Conservation (phyloP, 2,113 vertebrate species). For the Hippocampus guttulatus region DNA sequence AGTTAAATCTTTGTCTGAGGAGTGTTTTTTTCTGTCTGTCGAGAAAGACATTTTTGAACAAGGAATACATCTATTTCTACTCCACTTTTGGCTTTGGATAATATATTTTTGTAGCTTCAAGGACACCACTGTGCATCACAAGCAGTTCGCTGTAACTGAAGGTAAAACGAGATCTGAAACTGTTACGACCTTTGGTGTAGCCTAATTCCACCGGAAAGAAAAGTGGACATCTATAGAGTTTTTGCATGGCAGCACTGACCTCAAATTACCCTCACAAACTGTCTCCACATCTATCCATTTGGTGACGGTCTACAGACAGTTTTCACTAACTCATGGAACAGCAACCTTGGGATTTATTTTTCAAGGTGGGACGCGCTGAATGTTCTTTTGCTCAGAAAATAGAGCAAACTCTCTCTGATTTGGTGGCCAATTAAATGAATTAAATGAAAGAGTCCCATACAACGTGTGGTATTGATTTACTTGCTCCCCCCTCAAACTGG, state of each 20-base stretch:
- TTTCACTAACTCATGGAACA: conserved; percentile 73
- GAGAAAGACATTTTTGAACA: conserved; percentile 6
- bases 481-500: too few species aligned
- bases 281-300: conserved; percentile 8
- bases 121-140: neutral
- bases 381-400: conserved; percentile 74
- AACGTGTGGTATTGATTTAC: too few species aligned
- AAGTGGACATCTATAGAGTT: conserved; percentile 19
- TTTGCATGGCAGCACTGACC: conserved; percentile 30
- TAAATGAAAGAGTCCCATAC: too few species aligned
- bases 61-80: conserved; percentile 16
- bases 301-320: conserved; percentile 45
- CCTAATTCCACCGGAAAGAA: conserved; percentile 7
- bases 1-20: conserved; percentile 13
- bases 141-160: conserved; percentile 31
- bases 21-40: neutral
- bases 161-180: conserved; percentile 19
- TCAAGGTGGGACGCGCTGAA: conserved; percentile 72
- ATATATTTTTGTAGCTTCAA: conserved; percentile 72
- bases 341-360: conserved; percentile 81
- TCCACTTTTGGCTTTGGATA: conserved; percentile 74
- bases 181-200: conserved; percentile 10
- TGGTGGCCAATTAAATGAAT: conserved; percentile 53
- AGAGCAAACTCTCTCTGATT: conserved; percentile 75
- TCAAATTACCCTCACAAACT: conserved; percentile 22